phyloP scores from a whole-genome alignment of 1,140 invertebrate species.

The Potamilus streckersoni region DNA sequence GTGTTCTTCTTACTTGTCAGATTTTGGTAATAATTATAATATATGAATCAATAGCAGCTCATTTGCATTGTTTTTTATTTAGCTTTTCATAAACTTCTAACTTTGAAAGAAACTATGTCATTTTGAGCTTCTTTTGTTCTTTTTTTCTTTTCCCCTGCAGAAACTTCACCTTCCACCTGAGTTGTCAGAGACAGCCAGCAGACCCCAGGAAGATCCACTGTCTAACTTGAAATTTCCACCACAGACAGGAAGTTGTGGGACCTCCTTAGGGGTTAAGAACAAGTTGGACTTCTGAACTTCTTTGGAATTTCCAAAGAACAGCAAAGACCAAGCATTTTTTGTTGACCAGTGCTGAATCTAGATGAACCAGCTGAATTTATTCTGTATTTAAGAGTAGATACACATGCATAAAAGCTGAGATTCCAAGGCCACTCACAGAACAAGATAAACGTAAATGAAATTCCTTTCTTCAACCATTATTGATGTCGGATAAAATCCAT shows the following conservation, averaged over 20 bases:
- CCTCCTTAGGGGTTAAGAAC: slow-evolving; percentile 9
- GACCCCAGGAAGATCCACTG: slow-evolving; percentile 74
- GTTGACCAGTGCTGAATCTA: too few relatives aligned
- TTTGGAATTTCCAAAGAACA: too few relatives aligned
- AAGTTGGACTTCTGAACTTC: slow-evolving; percentile 48
- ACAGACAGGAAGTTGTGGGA: slow-evolving; percentile 12
- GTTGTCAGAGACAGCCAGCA: slow-evolving; percentile 76
- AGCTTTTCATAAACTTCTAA: background rate
- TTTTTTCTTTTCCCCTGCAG: slow-evolving; percentile 58
- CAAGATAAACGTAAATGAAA: too few relatives aligned
- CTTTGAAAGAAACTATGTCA: background rate
- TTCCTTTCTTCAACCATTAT: too few relatives aligned
- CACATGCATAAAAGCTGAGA: too few relatives aligned
- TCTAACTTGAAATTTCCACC: slow-evolving; percentile 12
- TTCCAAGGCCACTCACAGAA: too few relatives aligned
- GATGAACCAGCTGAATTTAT: too few relatives aligned
- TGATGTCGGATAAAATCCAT: too few relatives aligned
- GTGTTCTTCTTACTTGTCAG: background rate
- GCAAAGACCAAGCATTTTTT: too few relatives aligned
- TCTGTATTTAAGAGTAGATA: too few relatives aligned
- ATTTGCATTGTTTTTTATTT: background rate
- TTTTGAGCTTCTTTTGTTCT: slow-evolving; percentile 22
- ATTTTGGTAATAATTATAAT: background rate
- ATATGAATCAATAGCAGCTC: background rate
- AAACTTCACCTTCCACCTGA: slow-evolving; percentile 88